Conservation (phyloP, 2,113 vertebrate species). For the Chaetodon auriga region DNA sequence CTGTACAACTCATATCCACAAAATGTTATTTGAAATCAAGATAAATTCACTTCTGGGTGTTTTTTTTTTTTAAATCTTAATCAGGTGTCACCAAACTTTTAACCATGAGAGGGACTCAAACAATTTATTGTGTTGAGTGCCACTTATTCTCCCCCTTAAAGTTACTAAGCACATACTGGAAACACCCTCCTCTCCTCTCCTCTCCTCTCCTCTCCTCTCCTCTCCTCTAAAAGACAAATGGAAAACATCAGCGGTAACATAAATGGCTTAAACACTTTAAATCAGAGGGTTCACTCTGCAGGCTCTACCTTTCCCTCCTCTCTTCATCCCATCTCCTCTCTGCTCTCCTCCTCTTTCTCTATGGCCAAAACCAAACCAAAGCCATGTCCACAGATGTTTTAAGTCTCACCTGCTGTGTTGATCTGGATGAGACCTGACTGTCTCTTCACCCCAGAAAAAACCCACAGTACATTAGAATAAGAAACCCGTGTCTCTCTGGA, state of each 20-base stretch:
- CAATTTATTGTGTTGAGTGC: too few relatives aligned
- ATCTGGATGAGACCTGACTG: not conserved
- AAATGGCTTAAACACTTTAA: not conserved
- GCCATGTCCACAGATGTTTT: not conserved
- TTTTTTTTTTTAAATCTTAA: too few relatives aligned
- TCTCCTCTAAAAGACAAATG: too few relatives aligned
- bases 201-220: too few relatives aligned
- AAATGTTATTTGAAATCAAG: too few relatives aligned
- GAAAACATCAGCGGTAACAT: too few relatives aligned
- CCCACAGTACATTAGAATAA: not conserved
- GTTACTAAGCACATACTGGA: too few relatives aligned
- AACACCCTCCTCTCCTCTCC: not conserved
- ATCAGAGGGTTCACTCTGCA: not conserved
- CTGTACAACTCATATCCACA: too few relatives aligned
- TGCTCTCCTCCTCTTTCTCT: not conserved
- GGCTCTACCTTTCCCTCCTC: not conserved
- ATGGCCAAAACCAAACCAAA: not conserved
- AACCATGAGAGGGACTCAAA: too few relatives aligned
- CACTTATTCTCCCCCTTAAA: too few relatives aligned
- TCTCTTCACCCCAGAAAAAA: not conserved
- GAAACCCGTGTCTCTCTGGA: not conserved
- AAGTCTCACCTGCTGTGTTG: not conserved
- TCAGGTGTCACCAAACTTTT: too few relatives aligned
- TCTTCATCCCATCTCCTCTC: not conserved
- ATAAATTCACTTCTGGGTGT: too few relatives aligned